Evolutionary conservation across 1,140 invertebrate genomes (phyloP).

Genomic region (Trinorchestia longiramus): DNA sequence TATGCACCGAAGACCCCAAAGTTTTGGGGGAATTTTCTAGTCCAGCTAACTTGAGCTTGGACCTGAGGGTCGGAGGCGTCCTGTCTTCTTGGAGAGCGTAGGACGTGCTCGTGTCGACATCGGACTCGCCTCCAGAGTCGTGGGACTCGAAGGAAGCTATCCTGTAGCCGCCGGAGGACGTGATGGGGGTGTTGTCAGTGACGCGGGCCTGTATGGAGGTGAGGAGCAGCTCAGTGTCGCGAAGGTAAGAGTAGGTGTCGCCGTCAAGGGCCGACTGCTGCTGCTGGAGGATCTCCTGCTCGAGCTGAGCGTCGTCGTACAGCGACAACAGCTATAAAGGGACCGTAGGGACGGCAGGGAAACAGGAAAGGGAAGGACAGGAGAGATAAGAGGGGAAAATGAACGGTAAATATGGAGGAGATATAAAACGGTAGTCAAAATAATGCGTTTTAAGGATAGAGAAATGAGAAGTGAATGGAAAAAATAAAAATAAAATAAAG

Average conservation of each 20-base stretch:
- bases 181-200: constrained; percentile 53
- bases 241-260: constrained; percentile 73
- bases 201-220: constrained; percentile 73
- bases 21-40: constrained; percentile 53
- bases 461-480: too few species aligned
- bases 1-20: constrained; percentile 1
- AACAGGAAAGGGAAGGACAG: not conserved
- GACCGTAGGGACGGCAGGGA: not conserved
- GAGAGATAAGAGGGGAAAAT: not conserved
- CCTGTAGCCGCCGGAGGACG: constrained; percentile 41
- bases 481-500: not conserved
- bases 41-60: constrained; percentile 59
- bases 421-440: not conserved
- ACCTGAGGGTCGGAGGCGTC: constrained; percentile 53
- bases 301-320: not conserved
- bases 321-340: not conserved
- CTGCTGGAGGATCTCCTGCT: constrained; percentile 7
- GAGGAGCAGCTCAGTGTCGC: constrained; percentile 74
- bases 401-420: not conserved
- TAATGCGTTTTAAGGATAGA: too few species aligned
- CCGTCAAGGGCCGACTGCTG: constrained; percentile 53
- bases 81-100: constrained; percentile 66
- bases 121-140: constrained; percentile 68
- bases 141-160: constrained; percentile 66
- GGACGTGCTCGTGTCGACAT: constrained; percentile 68